phyloP scores from a whole-genome alignment of 2,113 vertebrate species.

The Dicerorhinus sumatrensis region DNA sequence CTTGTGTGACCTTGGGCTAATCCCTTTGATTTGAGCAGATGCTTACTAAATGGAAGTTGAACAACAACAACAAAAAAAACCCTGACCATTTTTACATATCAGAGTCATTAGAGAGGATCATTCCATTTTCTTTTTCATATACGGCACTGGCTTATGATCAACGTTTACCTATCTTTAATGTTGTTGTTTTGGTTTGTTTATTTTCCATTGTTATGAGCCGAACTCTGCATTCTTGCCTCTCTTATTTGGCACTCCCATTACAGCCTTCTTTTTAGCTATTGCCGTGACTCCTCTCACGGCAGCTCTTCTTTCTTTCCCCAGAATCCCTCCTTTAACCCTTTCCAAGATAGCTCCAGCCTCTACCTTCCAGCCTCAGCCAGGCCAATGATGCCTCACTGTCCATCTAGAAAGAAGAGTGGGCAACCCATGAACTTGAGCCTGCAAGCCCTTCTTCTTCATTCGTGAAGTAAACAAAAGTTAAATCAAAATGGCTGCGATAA shows the following conservation, averaged over 20 bases:
- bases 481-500: background rate
- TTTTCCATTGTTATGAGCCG: background rate
- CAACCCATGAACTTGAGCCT: background rate
- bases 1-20: background rate
- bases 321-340: background rate
- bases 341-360: background rate
- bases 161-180: background rate
- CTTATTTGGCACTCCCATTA: background rate
- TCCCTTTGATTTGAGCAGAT: constrained; percentile 1
- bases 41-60: background rate
- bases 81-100: background rate
- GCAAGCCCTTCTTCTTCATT: background rate
- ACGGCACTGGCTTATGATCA: background rate
- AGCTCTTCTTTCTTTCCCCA: background rate
- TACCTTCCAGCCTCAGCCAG: background rate
- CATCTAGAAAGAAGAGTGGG: background rate
- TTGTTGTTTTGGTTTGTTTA: background rate
- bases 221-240: background rate
- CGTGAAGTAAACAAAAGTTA: background rate
- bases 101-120: background rate
- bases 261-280: background rate
- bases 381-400: background rate
- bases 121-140: background rate
- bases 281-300: background rate
- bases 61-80: background rate